A percentile compares a stretch with the other conserved stretches of the same genome.
These are phyloP conservation scores for Chaetophractus vellerosus DNA, from an alignment of 2,797 vertebrate genomes.

Conservation along the genomic window DNA sequence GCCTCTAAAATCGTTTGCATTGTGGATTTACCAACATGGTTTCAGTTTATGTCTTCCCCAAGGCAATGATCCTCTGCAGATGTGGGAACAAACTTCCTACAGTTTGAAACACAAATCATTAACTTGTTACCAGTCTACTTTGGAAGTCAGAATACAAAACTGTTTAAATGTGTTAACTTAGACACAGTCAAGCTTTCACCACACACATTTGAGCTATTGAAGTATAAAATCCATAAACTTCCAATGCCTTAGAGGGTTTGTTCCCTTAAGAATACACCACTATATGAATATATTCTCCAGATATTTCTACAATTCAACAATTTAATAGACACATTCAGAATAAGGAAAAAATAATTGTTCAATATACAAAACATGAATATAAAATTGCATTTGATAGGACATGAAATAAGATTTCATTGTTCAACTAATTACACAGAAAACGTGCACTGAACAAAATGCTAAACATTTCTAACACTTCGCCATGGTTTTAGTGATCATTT, in stretches of 20 bases:
- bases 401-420: neutral
- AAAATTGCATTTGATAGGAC: neutral
- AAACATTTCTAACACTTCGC: neutral
- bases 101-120: slow-evolving; percentile 82
- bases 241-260: slow-evolving; percentile 49
- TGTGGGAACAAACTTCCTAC: slow-evolving; percentile 74
- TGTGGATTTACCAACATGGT: slow-evolving; percentile 60
- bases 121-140: slow-evolving; percentile 74
- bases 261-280: slow-evolving; percentile 50
- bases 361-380: neutral
- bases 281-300: neutral
- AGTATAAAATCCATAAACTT: slow-evolving; percentile 61
- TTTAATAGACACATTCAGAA: neutral
- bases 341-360: neutral
- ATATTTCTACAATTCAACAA: slow-evolving; percentile 3
- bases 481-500: neutral
- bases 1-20: slow-evolving; percentile 21
- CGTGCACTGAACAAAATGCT: neutral
- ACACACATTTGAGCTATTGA: slow-evolving; percentile 50
- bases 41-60: slow-evolving; percentile 71
- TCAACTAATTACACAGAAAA: neutral
- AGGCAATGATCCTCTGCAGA: slow-evolving; percentile 75
- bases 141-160: slow-evolving; percentile 69
- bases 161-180: slow-evolving; percentile 70
- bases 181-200: slow-evolving; percentile 48